Percentiles rank a stretch among this genome's conserved stretches.
phyloP scores from a whole-genome alignment of 2,113 vertebrate genomes.

The Numida meleagris region DNA sequence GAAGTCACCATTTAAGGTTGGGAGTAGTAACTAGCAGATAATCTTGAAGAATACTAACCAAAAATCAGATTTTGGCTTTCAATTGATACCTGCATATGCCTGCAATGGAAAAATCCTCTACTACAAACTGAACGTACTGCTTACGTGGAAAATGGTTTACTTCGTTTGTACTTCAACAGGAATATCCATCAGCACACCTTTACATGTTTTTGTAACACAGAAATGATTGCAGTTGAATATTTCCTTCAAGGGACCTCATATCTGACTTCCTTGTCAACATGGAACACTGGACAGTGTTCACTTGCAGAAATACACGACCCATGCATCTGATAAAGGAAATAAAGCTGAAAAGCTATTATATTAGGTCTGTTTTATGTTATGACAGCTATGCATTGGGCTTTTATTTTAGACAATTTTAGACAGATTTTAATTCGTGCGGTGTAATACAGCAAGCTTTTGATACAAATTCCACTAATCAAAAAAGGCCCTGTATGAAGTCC shows the following conservation, averaged over 20 bases:
- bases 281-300: neutral
- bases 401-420: neutral
- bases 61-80: neutral
- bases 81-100: rapidly evolving
- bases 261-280: neutral
- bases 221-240: neutral
- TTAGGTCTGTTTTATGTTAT: neutral
- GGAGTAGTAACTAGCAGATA: neutral
- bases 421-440: neutral
- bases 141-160: neutral
- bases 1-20: neutral
- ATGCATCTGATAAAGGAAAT: neutral
- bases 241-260: neutral
- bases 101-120: neutral
- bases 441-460: neutral
- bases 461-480: neutral
- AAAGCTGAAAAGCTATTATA: neutral
- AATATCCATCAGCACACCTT: neutral
- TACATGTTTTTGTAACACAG: neutral
- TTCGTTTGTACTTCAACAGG: neutral
- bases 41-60: neutral
- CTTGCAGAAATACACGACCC: neutral
- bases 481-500: neutral
- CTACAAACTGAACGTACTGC: neutral
- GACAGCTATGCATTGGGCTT: neutral